phyloP scores from a whole-genome alignment of 1,140 invertebrate genomes.

The Trypoxylus dichotomus region DNA sequence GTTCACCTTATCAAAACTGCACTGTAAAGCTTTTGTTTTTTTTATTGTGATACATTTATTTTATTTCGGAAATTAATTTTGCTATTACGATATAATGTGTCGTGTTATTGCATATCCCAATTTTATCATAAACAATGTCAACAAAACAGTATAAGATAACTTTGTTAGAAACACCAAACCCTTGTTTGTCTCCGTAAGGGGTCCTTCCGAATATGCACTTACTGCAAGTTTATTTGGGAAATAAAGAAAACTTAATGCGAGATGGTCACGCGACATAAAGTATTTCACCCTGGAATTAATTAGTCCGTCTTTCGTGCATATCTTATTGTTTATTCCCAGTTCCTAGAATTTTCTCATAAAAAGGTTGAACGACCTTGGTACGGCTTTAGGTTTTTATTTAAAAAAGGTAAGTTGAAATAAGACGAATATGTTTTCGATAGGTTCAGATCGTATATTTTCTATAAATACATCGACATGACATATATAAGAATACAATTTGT shows the following conservation, averaged over 20 bases:
- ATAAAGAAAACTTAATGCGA: not conserved
- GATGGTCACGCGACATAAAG: not conserved
- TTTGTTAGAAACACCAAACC: too few species aligned
- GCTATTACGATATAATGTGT: too few species aligned
- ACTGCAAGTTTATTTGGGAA: not conserved
- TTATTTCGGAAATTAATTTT: too few species aligned
- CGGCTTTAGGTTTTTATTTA: not conserved
- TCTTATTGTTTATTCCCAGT: not conserved
- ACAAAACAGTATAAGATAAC: too few species aligned
- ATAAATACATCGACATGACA: conserved; percentile 25
- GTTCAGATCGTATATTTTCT: conserved; percentile 15
- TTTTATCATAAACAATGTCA: too few species aligned
- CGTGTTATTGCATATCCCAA: too few species aligned
- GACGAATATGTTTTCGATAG: not conserved
- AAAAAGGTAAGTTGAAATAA: not conserved
- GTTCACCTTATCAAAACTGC: too few species aligned
- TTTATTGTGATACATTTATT: too few species aligned
- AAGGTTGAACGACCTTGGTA: conserved; percentile 1
- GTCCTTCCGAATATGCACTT: too few species aligned
- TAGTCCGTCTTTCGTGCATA: not conserved
- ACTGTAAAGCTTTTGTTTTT: too few species aligned
- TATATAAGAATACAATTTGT: conserved; percentile 16
- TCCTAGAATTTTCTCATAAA: not conserved
- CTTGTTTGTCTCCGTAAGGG: too few species aligned
- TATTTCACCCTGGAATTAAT: not conserved